Base-by-base conservation (phyloP, 2,888 invertebrate genomes). In the Calameuta filiformis region DNA sequence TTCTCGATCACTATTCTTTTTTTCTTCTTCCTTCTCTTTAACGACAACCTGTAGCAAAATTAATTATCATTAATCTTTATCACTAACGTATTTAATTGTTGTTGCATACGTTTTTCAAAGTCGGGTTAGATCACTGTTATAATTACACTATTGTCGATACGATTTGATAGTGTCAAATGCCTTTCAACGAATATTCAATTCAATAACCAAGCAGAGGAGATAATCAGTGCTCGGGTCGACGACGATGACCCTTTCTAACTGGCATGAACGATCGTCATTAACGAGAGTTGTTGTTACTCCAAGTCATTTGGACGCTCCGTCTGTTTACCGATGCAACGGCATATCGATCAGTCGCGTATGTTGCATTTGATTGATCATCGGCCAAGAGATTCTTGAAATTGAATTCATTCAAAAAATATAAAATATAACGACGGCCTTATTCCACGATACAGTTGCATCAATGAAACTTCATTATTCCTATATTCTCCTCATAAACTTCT, bases 201-300 rank as follows among this genome's bases (percentile, higher is more conserved):
- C 86, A 88, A 90, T 89, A 86, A 84, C 83, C 83, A 85, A 73
- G 80, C 82, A 81, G 82, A 83, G 76, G 79, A 87, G 89, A 89
- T 89, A 89, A 89, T 85, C 80, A 83, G 81, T 82, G 81, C 79
- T 77, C 78, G 87, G 89, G 89, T 89, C 89, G 88, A 76, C 80
- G 79, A 83, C 79, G 87, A 87, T 89, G 89, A 89, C 90, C 88
- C 84, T 82, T 77, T 12, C 12, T 56, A 23, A 30, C 30, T 31
- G 74, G 35, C 37, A 35, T 30, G 30, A 74, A 74, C 34, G 56
- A 56, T 23, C 56, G 0, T 56, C 23, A 23, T 56, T 56, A 56
- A 56, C 9, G 56, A 56, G 56, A 56, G 23, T 56, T 9, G 23
- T 23, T 23, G 56, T 56, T 56, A 23, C 56, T 9, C 9, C 23